Evolutionary conservation across 2,888 invertebrate species (phyloP).

Genomic region (Camponotus fellah): DNA sequence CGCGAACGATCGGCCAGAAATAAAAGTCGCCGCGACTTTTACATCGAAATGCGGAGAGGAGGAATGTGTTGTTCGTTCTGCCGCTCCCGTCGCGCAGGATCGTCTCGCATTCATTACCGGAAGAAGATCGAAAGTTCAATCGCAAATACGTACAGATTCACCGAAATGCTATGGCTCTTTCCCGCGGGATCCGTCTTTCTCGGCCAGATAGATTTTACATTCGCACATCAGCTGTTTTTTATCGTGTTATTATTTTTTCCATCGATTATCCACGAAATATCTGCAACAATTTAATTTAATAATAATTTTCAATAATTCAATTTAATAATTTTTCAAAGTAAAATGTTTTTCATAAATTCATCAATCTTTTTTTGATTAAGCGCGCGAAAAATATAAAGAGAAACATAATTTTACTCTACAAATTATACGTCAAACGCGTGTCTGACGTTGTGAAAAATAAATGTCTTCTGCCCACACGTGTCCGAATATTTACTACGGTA

Average conservation of each 20-base stretch:
- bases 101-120: constrained; percentile 3
- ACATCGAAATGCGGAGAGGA: constrained; percentile 57
- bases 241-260: background rate
- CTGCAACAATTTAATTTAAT: background rate
- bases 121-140: constrained; percentile 3
- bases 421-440: no score
- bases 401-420: no score
- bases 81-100: background rate
- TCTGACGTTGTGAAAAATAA: no score
- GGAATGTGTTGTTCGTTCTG: constrained; percentile 6
- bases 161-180: background rate
- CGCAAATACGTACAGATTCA: background rate
- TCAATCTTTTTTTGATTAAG: no score
- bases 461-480: no score
- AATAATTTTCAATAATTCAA: no score
- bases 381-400: no score
- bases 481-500: no score
- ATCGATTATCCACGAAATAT: background rate
- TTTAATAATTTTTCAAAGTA: background rate
- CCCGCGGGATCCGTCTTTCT: background rate
- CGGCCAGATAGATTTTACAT: background rate
- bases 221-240: background rate
- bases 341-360: background rate
- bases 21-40: constrained; percentile 52
- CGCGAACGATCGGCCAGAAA: constrained; percentile 33